A percentile compares a stretch with the other conserved stretches of the same genome.
These are phyloP conservation scores for Strigamia transsilvanica DNA, from an alignment of 2,888 invertebrate species.

Conservation along the genomic window DNA sequence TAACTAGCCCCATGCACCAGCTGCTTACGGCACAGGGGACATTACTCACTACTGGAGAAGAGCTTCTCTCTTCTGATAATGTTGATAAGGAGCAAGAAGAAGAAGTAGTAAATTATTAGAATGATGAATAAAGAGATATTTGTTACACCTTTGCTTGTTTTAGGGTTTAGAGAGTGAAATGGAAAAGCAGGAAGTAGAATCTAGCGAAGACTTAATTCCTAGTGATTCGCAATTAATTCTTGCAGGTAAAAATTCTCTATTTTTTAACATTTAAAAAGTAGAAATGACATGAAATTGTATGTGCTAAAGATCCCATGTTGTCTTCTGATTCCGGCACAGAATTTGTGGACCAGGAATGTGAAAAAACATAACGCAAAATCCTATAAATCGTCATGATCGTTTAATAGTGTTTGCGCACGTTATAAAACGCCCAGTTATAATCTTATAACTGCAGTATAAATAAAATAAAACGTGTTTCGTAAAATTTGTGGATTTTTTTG, in stretches of 20 bases:
- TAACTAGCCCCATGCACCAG: neutral
- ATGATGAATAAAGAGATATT: neutral
- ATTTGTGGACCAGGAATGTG: conserved; percentile 2
- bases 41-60: neutral
- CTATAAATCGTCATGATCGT: neutral
- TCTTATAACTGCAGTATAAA: too few relatives aligned
- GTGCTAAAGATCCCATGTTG: neutral
- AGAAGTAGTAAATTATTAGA: neutral
- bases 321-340: neutral
- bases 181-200: neutral
- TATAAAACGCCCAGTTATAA: too few relatives aligned
- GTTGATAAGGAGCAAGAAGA: neutral
- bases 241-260: neutral
- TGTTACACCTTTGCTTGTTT: neutral
- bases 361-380: neutral
- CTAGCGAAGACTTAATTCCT: neutral
- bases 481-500: too few relatives aligned
- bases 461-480: too few relatives aligned
- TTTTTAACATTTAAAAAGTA: neutral
- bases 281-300: neutral
- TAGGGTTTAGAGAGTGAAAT: neutral
- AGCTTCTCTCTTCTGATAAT: neutral
- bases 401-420: too few relatives aligned
- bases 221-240: neutral
- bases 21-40: neutral